Base-by-base conservation (phyloP, 2,113 vertebrate genomes). In the Sisor rabdophorus region DNA sequence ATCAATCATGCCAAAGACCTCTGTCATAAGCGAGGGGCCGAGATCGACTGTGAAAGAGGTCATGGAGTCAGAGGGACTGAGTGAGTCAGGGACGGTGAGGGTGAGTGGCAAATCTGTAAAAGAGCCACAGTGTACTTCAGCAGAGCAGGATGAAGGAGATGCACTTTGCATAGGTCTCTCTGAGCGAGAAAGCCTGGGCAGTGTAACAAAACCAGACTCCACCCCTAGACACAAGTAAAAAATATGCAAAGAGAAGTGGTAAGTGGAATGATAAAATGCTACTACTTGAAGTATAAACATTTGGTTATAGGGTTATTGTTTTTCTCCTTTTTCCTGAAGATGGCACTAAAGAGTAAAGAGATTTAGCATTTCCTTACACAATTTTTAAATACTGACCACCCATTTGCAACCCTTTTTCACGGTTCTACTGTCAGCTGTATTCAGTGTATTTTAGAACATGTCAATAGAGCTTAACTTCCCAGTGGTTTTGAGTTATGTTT, bases 21-120 rank as follows among this genome's bases (percentile, higher is more conserved):
- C 97, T 0, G 93, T 97, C 94, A 99, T 95, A 61, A 99, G 93
- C 11, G 97, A 99, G 20, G 97, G 97, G 11, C 97, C 97, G 0
- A 99, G 92, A 86, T 99, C 97, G 5, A 99, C 90, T 76, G 91
- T 95, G 86, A 99, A 97, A 76, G 95, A 95, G 79, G 93, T 88
- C 77, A 99, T 90, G 55, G 96, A 99, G 84, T 95, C 91, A 0
- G 95, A 94, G 65, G 93, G 93, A 5, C 85, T 86, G 2, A 84
- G 56, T 19, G 93, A 91, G 83, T 94, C 82, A 0, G 94, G 91
- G 78, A 91, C 89, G 11, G 84, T 87, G 30, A 96, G 88, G 10
- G 86, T 64, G 67, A 85, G 73, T 78, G 84, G 84, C 0, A 68
- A 44, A 80, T 90, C 88, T 5, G 86, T 89, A 56, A 91, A 83